Conservation (phyloP, 2,797 vertebrate species). For the Paedocypris micromegethes region DNA sequence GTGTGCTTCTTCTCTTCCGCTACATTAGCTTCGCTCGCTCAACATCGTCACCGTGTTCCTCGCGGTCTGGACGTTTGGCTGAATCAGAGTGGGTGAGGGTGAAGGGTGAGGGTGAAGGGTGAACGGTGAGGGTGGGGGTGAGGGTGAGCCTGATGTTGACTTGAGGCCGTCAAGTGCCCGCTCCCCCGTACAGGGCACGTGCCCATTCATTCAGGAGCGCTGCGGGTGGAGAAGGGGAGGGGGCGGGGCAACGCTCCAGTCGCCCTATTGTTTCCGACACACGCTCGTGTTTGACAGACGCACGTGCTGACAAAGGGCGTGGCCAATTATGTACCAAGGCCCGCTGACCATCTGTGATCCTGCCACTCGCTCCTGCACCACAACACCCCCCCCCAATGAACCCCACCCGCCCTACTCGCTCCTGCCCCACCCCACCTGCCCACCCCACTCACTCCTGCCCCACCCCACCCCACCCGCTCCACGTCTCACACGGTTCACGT, state of each 20-base stretch:
- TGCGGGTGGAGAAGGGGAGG: slow-evolving; percentile 46
- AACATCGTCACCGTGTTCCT: neutral
- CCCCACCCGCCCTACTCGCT: too few species aligned
- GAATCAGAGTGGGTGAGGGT: too few species aligned
- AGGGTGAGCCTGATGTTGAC: slow-evolving; percentile 33
- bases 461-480: too few species aligned
- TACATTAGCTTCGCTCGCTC: slow-evolving; percentile 34
- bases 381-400: slow-evolving; percentile 23
- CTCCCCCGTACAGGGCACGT: slow-evolving; percentile 65
- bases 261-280: slow-evolving; percentile 69
- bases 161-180: slow-evolving; percentile 46
- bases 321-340: slow-evolving; percentile 66
- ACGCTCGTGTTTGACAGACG: slow-evolving; percentile 71
- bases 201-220: slow-evolving; percentile 63
- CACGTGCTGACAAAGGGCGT: slow-evolving; percentile 67
- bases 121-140: neutral
- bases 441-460: too few species aligned
- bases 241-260: slow-evolving; percentile 60
- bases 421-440: too few species aligned
- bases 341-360: slow-evolving; percentile 76
- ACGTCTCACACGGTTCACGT: too few species aligned
- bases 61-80: too few species aligned
- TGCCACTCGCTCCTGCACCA: slow-evolving; percentile 60
- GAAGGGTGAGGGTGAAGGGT: slow-evolving; percentile 17
- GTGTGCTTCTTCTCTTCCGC: slow-evolving; percentile 49